These are phyloP conservation scores for Luidia sarsii DNA, from an alignment of 53 echinoderm and acorn worm genomes.

Conservation along the genomic window DNA sequence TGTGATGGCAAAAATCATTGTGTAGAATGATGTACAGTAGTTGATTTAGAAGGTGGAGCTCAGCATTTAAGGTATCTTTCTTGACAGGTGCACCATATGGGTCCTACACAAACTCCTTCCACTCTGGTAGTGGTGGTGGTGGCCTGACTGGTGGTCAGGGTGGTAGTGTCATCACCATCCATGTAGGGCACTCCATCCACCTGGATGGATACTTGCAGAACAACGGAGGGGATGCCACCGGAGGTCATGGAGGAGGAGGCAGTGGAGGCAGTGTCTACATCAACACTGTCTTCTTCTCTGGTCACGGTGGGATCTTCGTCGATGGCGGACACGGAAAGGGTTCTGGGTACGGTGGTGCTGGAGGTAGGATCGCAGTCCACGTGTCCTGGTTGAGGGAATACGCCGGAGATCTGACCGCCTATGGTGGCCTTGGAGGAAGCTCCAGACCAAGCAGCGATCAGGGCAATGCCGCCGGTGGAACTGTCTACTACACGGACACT, in stretches of 20 bases:
- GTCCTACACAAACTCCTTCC: slow-evolving; percentile 76
- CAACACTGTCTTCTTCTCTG: slow-evolving; percentile 75
- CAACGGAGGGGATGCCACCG: slow-evolving; percentile 67
- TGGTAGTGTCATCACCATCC: slow-evolving; percentile 73
- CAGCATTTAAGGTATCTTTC: too few relatives aligned
- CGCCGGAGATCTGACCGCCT: slow-evolving; percentile 64
- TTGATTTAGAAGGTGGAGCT: too few relatives aligned
- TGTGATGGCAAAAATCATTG: neutral
- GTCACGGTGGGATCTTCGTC: slow-evolving; percentile 77
- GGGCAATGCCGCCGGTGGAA: slow-evolving; percentile 83
- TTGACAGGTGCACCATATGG: slow-evolving; percentile 72
- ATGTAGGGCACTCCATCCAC: slow-evolving; percentile 76
- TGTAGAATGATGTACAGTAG: neutral
- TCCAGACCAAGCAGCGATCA: neutral
- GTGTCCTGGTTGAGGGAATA: slow-evolving; percentile 87
- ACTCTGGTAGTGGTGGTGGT: slow-evolving; percentile 88
- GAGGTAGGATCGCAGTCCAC: slow-evolving; percentile 86
- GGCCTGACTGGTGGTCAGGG: slow-evolving; percentile 71
- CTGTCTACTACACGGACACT: slow-evolving; percentile 90
- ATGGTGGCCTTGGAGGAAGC: slow-evolving; percentile 68
- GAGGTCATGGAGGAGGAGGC: slow-evolving; percentile 74
- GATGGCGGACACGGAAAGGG: slow-evolving; percentile 74
- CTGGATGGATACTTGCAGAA: slow-evolving; percentile 76
- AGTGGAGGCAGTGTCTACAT: slow-evolving; percentile 92
- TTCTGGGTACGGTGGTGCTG: slow-evolving; percentile 79